Percentiles rank a stretch among this genome's conserved stretches.
phyloP scores from a whole-genome alignment of 2,113 vertebrate species.

The Pseudorasbora parva region DNA sequence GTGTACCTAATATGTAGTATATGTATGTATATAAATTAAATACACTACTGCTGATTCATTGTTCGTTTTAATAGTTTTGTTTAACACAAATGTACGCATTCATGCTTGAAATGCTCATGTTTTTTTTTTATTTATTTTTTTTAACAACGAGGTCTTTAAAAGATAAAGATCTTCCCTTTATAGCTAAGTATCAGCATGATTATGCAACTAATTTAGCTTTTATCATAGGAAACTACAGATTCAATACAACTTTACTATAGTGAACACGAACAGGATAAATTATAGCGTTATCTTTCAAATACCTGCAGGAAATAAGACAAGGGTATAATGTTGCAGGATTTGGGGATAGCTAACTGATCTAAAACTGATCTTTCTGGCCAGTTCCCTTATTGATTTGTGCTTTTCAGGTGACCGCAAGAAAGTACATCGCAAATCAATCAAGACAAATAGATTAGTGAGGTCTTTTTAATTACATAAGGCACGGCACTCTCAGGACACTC shows the following conservation, averaged over 20 bases:
- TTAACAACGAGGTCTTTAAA: too few relatives aligned
- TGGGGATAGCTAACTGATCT: conserved; percentile 31
- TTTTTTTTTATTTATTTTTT: too few relatives aligned
- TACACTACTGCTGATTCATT: background rate
- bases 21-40: background rate
- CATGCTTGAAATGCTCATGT: too few relatives aligned
- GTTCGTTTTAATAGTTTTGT: background rate
- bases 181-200: background rate
- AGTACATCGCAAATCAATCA: background rate
- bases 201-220: background rate
- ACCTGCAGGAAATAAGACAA: background rate
- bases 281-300: background rate
- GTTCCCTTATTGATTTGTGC: conserved; percentile 12
- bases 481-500: background rate
- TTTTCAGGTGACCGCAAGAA: conserved; percentile 10
- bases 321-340: background rate
- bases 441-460: background rate
- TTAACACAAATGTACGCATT: too few relatives aligned
- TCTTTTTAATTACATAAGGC: conserved; percentile 26
- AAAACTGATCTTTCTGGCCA: conserved; percentile 47
- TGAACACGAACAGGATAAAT: background rate
- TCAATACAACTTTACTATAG: background rate
- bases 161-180: too few relatives aligned
- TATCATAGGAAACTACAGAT: background rate
- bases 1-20: too few relatives aligned